Evolutionary conservation across 2,888 invertebrate genomes (phyloP).

Genomic region (Himalopsyche tibetana): DNA sequence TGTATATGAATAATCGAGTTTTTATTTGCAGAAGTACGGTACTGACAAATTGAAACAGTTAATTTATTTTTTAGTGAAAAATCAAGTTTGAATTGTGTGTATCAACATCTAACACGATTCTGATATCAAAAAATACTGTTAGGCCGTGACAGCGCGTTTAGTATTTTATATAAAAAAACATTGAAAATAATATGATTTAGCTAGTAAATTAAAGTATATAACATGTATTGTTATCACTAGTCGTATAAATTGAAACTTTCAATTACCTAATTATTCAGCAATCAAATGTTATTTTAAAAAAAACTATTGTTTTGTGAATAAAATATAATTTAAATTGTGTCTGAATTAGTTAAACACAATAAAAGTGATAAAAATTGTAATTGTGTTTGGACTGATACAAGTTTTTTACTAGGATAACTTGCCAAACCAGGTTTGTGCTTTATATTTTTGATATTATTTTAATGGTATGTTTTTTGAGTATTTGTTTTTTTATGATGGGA

Average conservation of each 20-base stretch:
- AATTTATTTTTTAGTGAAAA: too few species aligned
- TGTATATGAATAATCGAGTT: too few species aligned
- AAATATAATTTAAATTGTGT: neutral
- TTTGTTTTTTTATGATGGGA: neutral
- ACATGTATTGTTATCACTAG: too few species aligned
- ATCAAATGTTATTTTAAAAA: neutral
- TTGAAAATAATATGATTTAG: neutral
- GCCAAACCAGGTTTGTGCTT: conserved; percentile 10
- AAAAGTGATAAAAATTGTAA: neutral
- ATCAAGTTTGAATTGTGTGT: too few species aligned
- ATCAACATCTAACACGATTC: neutral
- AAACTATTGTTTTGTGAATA: neutral
- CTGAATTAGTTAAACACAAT: neutral
- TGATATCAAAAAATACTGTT: conserved; percentile 9
- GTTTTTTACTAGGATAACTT: neutral
- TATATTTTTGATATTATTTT: neutral
- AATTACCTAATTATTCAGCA: neutral
- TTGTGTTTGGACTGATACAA: neutral
- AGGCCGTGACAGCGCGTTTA: neutral
- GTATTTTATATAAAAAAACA: neutral
- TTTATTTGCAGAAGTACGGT: too few species aligned
- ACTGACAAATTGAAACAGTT: too few species aligned
- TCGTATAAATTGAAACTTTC: neutral
- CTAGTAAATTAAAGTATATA: neutral
- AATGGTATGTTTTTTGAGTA: neutral